Conservation (phyloP, 2,888 invertebrate genomes). For the Erebia aethiops region DNA sequence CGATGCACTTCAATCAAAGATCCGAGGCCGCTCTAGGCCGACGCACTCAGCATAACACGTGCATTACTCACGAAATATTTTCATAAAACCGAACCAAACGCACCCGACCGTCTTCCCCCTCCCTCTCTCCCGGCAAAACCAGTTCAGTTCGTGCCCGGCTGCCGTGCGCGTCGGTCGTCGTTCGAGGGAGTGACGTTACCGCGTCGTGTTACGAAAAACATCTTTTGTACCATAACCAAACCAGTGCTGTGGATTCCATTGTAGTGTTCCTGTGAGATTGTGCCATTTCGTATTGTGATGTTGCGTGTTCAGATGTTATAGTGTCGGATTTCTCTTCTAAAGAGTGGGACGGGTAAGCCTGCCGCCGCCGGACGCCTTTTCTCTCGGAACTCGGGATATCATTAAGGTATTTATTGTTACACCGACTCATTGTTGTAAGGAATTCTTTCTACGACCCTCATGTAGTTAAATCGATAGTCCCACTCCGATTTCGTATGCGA, state of each 20-base stretch:
- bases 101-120: conserved; percentile 67
- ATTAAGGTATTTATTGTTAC: conserved; percentile 84
- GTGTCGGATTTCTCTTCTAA: conserved; percentile 76
- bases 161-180: conserved; percentile 72
- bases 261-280: conserved; percentile 76
- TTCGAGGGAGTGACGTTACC: conserved; percentile 52
- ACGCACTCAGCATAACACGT: conserved; percentile 81
- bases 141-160: conserved; percentile 81
- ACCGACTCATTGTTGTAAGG: conserved; percentile 81
- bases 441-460: conserved; percentile 76
- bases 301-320: conserved; percentile 68
- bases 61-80: conserved; percentile 84
- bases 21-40: conserved; percentile 78
- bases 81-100: conserved; percentile 81
- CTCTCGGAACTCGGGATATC: conserved; percentile 81
- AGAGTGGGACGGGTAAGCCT: conserved; percentile 73
- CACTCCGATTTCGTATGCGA: conserved; percentile 59
- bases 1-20: conserved; percentile 75
- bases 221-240: conserved; percentile 72
- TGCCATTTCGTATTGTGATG: conserved; percentile 74
- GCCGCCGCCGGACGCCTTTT: conserved; percentile 77
- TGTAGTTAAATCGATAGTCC: conserved; percentile 78
- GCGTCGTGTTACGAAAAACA: conserved; percentile 76
- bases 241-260: conserved; percentile 76
- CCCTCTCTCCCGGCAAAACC: conserved; percentile 64